Percentiles rank a stretch among this genome's conserved stretches.
Conservation (phyloP, 1,140 invertebrate species). For the Drosophila pruinosa region DNA sequence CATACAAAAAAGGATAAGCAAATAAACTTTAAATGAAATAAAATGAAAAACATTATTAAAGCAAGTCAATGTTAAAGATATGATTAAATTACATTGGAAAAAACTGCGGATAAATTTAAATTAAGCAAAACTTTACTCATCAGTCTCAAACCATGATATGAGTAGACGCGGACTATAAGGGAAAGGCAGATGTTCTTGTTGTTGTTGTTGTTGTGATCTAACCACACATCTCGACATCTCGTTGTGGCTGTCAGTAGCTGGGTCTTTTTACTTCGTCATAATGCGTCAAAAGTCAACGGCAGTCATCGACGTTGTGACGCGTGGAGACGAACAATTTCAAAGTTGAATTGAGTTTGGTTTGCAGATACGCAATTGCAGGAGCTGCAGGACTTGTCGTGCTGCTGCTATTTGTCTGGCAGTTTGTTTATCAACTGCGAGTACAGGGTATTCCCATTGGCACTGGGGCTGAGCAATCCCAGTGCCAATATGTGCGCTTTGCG, state of each 20-base stretch:
- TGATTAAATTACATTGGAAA: neutral
- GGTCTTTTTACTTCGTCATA: constrained; percentile 68
- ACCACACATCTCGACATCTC: constrained; percentile 14
- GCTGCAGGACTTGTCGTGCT: neutral
- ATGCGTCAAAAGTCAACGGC: constrained; percentile 63
- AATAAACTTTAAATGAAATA: neutral
- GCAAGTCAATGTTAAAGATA: neutral
- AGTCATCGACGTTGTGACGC: constrained; percentile 37
- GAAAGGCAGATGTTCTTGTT: neutral
- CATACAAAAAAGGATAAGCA: neutral
- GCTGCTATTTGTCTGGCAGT: constrained; percentile 18
- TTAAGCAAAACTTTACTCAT: constrained; percentile 71
- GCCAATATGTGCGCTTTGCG: neutral
- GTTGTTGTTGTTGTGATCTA: constrained; percentile 24
- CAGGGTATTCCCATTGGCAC: constrained; percentile 45
- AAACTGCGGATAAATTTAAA: constrained; percentile 42
- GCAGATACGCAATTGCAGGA: constrained; percentile 5
- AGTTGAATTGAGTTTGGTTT: constrained; percentile 72
- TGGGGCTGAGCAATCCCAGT: no score
- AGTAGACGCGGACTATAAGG: neutral
- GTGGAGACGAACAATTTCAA: constrained; percentile 57
- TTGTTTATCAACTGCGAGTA: constrained; percentile 36
- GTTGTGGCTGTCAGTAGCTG: neutral
- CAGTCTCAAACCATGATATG: constrained; percentile 21
- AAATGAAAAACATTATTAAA: neutral